These are phyloP conservation scores for Centropus unirufus DNA, from an alignment of 2,113 vertebrate species.

Conservation along the genomic window DNA sequence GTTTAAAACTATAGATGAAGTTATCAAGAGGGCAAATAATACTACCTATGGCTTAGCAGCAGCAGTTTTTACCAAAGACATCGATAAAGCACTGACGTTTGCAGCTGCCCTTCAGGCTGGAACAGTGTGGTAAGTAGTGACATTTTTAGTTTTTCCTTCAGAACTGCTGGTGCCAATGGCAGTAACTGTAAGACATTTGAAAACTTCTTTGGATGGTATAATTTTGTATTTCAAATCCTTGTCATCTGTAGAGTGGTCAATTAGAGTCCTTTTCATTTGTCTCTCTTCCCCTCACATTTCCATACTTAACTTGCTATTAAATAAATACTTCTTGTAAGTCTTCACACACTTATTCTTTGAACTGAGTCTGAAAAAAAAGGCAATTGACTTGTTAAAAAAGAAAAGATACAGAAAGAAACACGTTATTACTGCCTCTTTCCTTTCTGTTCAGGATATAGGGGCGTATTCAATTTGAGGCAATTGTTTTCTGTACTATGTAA, in stretches of 20 bases:
- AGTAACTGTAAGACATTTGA: not conserved
- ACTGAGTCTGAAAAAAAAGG: not conserved
- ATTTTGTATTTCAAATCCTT: not conserved
- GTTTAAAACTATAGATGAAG: conserved; percentile 84
- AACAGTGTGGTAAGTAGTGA: conserved; percentile 83
- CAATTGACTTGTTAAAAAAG: not conserved
- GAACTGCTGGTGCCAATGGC: not conserved
- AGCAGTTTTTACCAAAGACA: conserved; percentile 86
- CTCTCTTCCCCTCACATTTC: not conserved
- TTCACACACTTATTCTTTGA: not conserved
- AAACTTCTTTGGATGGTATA: not conserved
- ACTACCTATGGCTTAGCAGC: conserved; percentile 87
- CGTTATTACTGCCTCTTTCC: rapidly evolving
- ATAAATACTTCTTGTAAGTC: not conserved
- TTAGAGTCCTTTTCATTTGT: not conserved
- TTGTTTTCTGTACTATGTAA: not conserved
- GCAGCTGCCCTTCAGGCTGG: conserved; percentile 87
- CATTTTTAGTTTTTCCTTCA: not conserved
- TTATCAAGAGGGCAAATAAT: conserved; percentile 87
- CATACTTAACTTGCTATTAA: not conserved
- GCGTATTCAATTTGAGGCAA: not conserved
- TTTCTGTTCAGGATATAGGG: not conserved
- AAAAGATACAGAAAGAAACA: not conserved
- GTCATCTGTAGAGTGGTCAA: not conserved
- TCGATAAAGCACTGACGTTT: conserved; percentile 85